Conservation (phyloP, 2,797 vertebrate genomes). For the Alauda arvensis region DNA sequence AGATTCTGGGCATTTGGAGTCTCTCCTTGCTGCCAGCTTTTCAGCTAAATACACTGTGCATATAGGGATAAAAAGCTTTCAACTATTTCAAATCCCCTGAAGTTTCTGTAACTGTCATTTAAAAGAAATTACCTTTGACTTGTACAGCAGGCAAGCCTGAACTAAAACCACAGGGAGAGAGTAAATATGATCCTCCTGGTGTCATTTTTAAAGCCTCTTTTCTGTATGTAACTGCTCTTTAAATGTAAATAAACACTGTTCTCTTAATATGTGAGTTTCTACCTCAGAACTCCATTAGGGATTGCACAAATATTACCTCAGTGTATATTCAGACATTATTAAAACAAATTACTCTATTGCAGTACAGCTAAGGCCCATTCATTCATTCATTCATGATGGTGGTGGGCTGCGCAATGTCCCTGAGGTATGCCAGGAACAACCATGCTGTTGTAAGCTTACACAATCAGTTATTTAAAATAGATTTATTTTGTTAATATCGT, state of each 20-base stretch:
- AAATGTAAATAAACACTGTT: slow-evolving; percentile 55
- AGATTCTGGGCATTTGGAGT: not conserved
- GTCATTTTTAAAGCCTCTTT: slow-evolving; percentile 23
- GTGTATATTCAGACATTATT: slow-evolving; percentile 66
- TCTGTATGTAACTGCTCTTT: slow-evolving; percentile 17
- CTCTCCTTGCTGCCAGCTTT: not conserved
- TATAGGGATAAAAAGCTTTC: not conserved
- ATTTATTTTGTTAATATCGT: slow-evolving; percentile 68
- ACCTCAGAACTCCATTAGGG: slow-evolving; percentile 32
- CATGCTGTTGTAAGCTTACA: slow-evolving; percentile 61
- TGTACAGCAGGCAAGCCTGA: not conserved
- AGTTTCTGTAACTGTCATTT: slow-evolving; percentile 22
- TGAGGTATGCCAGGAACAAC: slow-evolving; percentile 57
- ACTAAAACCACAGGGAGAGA: slow-evolving; percentile 19
- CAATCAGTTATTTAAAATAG: slow-evolving; percentile 66
- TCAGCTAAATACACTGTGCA: not conserved
- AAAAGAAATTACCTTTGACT: slow-evolving; percentile 21
- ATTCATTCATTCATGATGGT: slow-evolving; percentile 44
- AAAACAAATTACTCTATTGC: slow-evolving; percentile 72
- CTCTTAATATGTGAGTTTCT: slow-evolving; percentile 51
- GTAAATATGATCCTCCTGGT: slow-evolving; percentile 4
- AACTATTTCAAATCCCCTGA: slow-evolving; percentile 6
- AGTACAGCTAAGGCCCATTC: slow-evolving; percentile 46
- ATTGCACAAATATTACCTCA: slow-evolving; percentile 68
- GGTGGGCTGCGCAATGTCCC: slow-evolving; percentile 26